Percentiles rank a stretch among this genome's conserved stretches.
Evolutionary conservation across 2,113 vertebrate species (phyloP).

Genomic region (Pelecanus crispus): DNA sequence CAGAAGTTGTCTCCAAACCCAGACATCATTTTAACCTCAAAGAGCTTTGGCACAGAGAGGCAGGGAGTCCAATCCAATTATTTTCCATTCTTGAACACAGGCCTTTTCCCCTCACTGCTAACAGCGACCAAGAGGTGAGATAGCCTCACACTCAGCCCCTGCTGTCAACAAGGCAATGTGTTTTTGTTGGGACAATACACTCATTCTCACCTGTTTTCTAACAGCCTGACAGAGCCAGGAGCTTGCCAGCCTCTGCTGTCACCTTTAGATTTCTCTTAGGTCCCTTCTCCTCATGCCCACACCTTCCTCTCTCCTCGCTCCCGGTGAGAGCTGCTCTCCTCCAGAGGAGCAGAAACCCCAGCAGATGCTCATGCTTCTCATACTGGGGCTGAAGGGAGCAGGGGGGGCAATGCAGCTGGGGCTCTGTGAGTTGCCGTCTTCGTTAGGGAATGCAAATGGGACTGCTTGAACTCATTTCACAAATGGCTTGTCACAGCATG

Average conservation of each 20-base stretch:
- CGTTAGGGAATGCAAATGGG: not conserved
- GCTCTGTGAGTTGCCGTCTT: not conserved
- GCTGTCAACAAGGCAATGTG: not conserved
- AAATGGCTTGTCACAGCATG: not conserved
- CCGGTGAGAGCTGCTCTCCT: not conserved
- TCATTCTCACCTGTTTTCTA: not conserved
- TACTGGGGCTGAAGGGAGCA: not conserved
- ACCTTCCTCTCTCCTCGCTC: not conserved
- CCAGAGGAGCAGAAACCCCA: not conserved
- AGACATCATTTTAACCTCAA: not conserved
- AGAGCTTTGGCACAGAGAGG: not conserved
- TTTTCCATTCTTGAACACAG: not conserved
- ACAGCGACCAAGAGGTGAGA: not conserved
- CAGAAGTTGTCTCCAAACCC: not conserved
- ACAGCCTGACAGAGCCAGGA: not conserved
- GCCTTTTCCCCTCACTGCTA: not conserved
- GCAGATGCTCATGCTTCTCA: not conserved
- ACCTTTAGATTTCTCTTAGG: not conserved
- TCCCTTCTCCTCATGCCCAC: not conserved
- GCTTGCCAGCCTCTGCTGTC: not conserved
- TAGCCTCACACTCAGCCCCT: not conserved
- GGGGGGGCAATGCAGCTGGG: rapidly evolving
- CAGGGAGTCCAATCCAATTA: not conserved
- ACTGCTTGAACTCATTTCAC: not conserved
- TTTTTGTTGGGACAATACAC: not conserved